Conservation (phyloP, 2,888 invertebrate species). For the Pachydiplax longipennis region DNA sequence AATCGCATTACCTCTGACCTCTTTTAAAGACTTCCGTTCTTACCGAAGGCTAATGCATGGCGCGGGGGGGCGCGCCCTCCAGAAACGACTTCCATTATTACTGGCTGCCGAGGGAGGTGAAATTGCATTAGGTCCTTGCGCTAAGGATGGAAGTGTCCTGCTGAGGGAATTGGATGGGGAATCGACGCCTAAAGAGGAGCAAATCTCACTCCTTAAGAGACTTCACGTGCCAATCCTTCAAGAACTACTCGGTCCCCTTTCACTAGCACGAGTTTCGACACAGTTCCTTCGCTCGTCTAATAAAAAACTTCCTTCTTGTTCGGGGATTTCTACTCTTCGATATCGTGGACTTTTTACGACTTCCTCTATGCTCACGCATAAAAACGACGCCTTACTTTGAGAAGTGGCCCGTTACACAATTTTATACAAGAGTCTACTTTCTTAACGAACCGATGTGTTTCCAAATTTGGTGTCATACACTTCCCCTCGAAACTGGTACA, state of each 20-base stretch:
- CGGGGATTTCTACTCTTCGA: neutral
- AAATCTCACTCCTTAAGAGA: neutral
- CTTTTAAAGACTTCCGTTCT: slow-evolving; percentile 1
- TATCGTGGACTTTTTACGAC: neutral
- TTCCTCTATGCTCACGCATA: neutral
- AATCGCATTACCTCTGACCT: neutral
- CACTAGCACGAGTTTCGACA: neutral
- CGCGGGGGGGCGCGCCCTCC: neutral
- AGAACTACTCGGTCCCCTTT: neutral
- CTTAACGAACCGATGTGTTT: too few species aligned
- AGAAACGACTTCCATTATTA: neutral
- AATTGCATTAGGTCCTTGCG: neutral
- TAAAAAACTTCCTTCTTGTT: neutral
- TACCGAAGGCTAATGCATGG: neutral
- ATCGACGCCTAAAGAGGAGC: neutral
- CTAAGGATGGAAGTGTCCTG: neutral
- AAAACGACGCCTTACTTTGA: too few species aligned
- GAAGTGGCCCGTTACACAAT: too few species aligned
- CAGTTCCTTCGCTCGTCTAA: neutral
- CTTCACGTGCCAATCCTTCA: neutral
- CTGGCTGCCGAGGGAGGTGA: neutral
- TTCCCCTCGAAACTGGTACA: too few species aligned
- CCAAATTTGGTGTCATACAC: too few species aligned
- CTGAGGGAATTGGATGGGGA: neutral
- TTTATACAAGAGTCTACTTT: too few species aligned